Evolutionary conservation across 2,113 vertebrate genomes (phyloP), one percentile per base, ranked within the genome.

Genomic region (Chlorodrepanis virens): DNA sequence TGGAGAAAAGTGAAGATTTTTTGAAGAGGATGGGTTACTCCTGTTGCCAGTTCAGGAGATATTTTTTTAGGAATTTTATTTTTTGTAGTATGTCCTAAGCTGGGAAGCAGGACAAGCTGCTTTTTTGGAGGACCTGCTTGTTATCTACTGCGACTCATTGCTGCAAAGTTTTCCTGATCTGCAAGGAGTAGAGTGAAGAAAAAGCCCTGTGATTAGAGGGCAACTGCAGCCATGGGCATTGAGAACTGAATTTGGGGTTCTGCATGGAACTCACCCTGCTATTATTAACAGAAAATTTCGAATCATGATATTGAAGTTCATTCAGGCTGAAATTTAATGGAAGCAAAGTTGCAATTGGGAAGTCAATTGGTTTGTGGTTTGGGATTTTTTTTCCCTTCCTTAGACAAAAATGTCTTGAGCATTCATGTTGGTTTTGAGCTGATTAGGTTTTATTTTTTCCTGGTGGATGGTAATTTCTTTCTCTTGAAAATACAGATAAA

Each of bases 301-400:
- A 42, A 33, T 17, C 1, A 3, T 8, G 5, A 17, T 39, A 15
- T 23, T 15, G 9, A 91, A 49, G 17, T 88, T 52, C 19, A 49
- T 54, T 67, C 39, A 78, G 67, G 29, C n/a, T 94, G 65, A 84
- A 84, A 76, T 68, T 78, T 76, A 24, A 14, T 53, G 39, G n/a
- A 92, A 83, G 9, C 3, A 50, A 67, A 90, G 28, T 27, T 79
- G 8, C 23, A 72, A 5, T 11, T 61, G 16, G 22, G 39, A 88
- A 88, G 29, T 27, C 5, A 28, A 19, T 49, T 27, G 4, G 4
- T 40, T 60, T 47, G 16, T 37, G 10, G 3, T 9, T 27, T 40
- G 2, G 11, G 11, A 15, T 13, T 2, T 8, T 7, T 7, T 42
- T 10, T 3, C 11, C 3, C 2, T 78, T 23, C n/a, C 53, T 68